phyloP scores from a whole-genome alignment of 2,113 vertebrate species.

The Pseudonaja textilis region DNA sequence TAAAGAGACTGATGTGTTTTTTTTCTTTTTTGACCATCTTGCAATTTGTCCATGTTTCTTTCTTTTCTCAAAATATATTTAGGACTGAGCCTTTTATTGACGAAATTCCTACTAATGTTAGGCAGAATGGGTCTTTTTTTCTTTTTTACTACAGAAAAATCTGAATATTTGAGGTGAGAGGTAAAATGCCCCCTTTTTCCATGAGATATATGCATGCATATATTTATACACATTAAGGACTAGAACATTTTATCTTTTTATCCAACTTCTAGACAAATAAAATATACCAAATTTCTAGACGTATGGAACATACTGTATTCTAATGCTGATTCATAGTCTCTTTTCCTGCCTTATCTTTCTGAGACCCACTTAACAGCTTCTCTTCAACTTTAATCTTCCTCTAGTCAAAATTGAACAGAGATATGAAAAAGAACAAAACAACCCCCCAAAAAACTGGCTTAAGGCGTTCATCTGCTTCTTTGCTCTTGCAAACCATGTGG shows the following conservation, averaged over 20 bases:
- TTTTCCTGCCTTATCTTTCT: constrained; percentile 66
- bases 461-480: constrained; percentile 47
- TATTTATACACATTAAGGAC: constrained; percentile 36
- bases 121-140: neutral
- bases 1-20: neutral
- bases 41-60: neutral
- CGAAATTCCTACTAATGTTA: neutral
- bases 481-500: constrained; percentile 47
- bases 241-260: constrained; percentile 57
- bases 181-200: neutral
- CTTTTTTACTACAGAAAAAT: neutral
- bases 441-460: constrained; percentile 23
- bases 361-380: constrained; percentile 59
- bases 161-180: neutral
- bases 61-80: neutral
- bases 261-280: constrained; percentile 58
- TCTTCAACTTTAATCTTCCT: constrained; percentile 62
- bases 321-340: constrained; percentile 58
- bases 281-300: constrained; percentile 57
- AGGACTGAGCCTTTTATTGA: neutral
- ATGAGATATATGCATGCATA: constrained; percentile 37
- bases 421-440: constrained; percentile 32
- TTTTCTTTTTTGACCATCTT: neutral
- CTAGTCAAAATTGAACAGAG: constrained; percentile 64
- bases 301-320: constrained; percentile 58